Evolutionary conservation across 2,888 invertebrate species (phyloP).

Genomic region (Eudasyphora cyanicolor): DNA sequence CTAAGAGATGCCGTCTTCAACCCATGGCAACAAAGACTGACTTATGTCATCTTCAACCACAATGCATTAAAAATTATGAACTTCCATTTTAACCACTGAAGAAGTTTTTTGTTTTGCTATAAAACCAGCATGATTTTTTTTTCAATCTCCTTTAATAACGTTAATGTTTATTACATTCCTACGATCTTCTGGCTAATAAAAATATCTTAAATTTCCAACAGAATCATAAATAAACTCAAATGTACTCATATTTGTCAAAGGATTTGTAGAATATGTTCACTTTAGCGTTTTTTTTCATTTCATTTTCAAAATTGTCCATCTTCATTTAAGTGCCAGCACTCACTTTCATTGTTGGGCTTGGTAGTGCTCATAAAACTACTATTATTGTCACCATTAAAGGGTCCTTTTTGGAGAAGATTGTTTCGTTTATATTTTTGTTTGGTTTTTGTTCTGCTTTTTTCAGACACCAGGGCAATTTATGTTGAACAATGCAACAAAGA

Average conservation of each 20-base stretch:
- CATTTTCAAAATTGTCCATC: slow-evolving; percentile 5
- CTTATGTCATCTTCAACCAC: background rate
- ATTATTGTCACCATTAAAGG: slow-evolving; percentile 51
- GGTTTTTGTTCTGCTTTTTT: background rate
- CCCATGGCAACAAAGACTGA: background rate
- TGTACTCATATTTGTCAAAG: slow-evolving; percentile 32
- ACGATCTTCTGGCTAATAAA: slow-evolving; percentile 2
- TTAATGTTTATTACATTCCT: background rate
- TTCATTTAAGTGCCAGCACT: slow-evolving; percentile 36
- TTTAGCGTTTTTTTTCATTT: background rate
- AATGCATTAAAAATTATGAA: background rate
- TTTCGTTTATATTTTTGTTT: background rate
- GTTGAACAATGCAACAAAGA: slow-evolving; percentile 29
- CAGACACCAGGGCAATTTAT: background rate
- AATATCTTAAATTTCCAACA: background rate
- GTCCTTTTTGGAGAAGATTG: background rate
- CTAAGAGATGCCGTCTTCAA: too few relatives aligned
- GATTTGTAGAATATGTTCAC: slow-evolving; percentile 17
- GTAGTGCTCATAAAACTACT: slow-evolving; percentile 45
- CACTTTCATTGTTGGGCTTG: slow-evolving; percentile 35
- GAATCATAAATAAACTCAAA: slow-evolving; percentile 19
- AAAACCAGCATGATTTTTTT: background rate
- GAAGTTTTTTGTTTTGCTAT: background rate
- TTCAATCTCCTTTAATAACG: background rate
- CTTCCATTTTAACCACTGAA: slow-evolving; percentile 9